Evolutionary conservation across 2,797 vertebrate genomes (phyloP).

Genomic region (Thunnus albacares): DNA sequence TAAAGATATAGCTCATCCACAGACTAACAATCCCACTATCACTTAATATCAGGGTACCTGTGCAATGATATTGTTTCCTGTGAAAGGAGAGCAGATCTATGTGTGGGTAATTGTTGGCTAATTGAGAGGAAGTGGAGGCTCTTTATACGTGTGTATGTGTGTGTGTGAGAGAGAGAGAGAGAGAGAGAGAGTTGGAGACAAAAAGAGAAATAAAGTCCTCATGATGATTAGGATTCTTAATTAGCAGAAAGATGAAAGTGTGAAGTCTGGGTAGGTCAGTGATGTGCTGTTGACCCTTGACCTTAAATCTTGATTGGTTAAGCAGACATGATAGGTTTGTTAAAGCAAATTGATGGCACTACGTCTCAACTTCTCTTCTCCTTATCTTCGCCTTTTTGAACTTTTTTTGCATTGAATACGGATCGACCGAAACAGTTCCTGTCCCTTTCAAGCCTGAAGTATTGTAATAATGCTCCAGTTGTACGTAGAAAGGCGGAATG

Average conservation of each 20-base stretch:
- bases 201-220: slow-evolving; percentile 16
- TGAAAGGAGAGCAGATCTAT: slow-evolving; percentile 50
- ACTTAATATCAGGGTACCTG: slow-evolving; percentile 71
- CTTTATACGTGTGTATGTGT: slow-evolving; percentile 27
- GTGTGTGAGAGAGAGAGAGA: neutral
- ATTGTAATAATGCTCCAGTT: slow-evolving; percentile 22
- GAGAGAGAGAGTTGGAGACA: neutral
- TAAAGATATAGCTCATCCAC: slow-evolving; percentile 92
- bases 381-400: slow-evolving; percentile 16
- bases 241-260: slow-evolving; percentile 31
- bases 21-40: slow-evolving; percentile 61
- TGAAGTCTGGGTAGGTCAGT: slow-evolving; percentile 15
- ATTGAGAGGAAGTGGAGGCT: slow-evolving; percentile 56
- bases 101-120: slow-evolving; percentile 65
- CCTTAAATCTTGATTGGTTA: slow-evolving; percentile 44
- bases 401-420: neutral
- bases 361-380: neutral
- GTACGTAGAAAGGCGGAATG: slow-evolving; percentile 41
- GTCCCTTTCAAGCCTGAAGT: slow-evolving; percentile 32
- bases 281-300: slow-evolving; percentile 41
- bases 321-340: slow-evolving; percentile 28
- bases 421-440: slow-evolving; percentile 20
- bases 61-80: slow-evolving; percentile 60
- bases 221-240: slow-evolving; percentile 52
- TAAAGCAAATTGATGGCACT: slow-evolving; percentile 6